Evolutionary conservation across 1,140 invertebrate species (phyloP), one percentile per base, ranked within the genome.

Genomic region (Saccostrea glomerata): DNA sequence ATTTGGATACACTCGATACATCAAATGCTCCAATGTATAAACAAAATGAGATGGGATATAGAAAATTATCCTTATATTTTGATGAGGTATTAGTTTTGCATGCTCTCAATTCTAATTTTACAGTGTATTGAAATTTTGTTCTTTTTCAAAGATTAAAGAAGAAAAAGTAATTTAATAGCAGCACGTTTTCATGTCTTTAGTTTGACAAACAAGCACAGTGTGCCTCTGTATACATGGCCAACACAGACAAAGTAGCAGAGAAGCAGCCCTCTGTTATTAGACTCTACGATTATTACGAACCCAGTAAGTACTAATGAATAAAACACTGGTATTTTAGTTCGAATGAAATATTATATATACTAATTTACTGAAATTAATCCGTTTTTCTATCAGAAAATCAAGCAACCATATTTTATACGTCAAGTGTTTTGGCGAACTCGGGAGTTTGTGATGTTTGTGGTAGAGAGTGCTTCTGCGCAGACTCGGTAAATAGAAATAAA

Each of bases 231-330:
- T 66, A 90, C 25, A 90, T 90, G 85, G 58, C 82, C 9, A 54
- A 84, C 15, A 40, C n/a, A 60, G 87, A 88, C 25, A 70, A 70
- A 63, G 89, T 90, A 0, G 89, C 85, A 13, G 87, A 90, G 40
- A 86, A 85, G 58, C 87, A 90, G 11, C 89, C 89, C 2, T 77
- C 89, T 36, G 60, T 85, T 6, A 86, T 90, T 2, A 85, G 86
- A 58, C 77, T 90, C 40, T 90, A 88, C 40, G 89, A 90, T 82
- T 90, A 90, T 66, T 90, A 90, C 70, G 89, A 90, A n/a, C 87
- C 89, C 30, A 87, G 89, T 90, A 85, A 88, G 89, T 87, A 84
- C 40, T 30, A 6, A 47, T 47, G 47, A 47, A 47, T 47, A 47
- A 47, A 47, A 47, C 47, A 47, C 9, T 47, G 47, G 9, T 47